These are phyloP conservation scores for Ciconia boyciana DNA, from an alignment of 2,113 vertebrate genomes.

Conservation along the genomic window DNA sequence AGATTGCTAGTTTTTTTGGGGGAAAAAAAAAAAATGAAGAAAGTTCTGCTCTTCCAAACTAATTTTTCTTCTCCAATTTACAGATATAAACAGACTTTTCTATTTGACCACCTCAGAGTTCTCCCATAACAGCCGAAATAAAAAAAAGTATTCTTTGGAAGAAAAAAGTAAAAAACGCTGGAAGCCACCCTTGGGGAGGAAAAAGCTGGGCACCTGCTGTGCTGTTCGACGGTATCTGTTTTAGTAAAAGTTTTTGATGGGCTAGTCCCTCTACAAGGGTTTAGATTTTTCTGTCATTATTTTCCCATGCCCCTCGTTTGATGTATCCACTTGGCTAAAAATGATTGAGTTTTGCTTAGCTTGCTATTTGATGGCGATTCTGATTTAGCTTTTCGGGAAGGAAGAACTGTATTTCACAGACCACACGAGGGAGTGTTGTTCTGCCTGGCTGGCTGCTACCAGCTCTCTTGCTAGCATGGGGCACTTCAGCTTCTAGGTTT, in stretches of 20 bases:
- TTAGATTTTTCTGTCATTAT: background rate
- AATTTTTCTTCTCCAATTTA: background rate
- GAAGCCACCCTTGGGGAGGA: background rate
- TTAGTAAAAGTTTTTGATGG: background rate
- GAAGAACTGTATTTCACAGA: background rate
- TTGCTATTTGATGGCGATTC: background rate
- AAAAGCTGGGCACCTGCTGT: background rate
- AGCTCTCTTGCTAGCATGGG: background rate
- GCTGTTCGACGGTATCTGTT: background rate
- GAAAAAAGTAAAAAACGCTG: background rate
- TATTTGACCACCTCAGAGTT: background rate
- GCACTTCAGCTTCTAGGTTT: background rate
- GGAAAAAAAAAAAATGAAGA: background rate
- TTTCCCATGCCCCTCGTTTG: background rate
- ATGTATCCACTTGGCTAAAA: background rate
- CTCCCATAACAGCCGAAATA: background rate
- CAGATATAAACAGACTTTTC: background rate
- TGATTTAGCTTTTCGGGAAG: background rate
- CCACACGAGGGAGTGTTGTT: conserved; percentile 42
- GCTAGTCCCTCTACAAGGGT: background rate
- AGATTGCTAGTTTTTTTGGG: background rate
- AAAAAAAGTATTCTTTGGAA: background rate
- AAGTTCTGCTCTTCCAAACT: background rate
- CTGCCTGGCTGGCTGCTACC: background rate
- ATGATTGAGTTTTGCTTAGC: background rate